Evolutionary conservation across 30 jellyfish, hydroid and myxozoan genomes (phyloP).

Genomic region (Pseudorhiza aurosa): DNA sequence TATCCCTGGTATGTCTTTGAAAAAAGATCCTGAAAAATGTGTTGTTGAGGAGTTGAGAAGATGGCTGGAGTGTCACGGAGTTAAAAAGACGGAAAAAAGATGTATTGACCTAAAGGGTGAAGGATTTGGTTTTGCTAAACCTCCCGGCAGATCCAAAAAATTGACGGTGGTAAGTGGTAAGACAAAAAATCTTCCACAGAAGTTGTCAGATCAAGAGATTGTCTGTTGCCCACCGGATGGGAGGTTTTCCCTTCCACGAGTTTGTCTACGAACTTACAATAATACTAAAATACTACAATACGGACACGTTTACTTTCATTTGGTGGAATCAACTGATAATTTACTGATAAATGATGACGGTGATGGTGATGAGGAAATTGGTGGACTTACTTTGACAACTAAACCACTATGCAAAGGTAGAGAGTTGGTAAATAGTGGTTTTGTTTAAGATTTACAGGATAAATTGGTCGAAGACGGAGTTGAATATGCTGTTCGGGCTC

Average conservation of each 20-base stretch:
- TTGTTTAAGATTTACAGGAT: slow-evolving; percentile 41
- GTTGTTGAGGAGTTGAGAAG: too few species aligned
- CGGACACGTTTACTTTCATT: slow-evolving; percentile 27
- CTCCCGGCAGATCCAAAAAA: slow-evolving; percentile 33
- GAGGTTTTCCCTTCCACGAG: slow-evolving; percentile 26
- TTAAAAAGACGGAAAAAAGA: slow-evolving; percentile 31
- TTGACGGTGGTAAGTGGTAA: slow-evolving; percentile 71
- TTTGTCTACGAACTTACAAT: slow-evolving; percentile 8
- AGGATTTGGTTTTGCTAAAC: slow-evolving; percentile 1
- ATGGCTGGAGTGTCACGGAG: too few species aligned
- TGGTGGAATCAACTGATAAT: slow-evolving; percentile 34
- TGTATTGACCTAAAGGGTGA: slow-evolving; percentile 15
- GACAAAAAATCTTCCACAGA: not conserved
- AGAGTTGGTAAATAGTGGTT: slow-evolving; percentile 44
- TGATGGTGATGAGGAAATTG: slow-evolving; percentile 9
- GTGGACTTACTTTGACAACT: slow-evolving; percentile 1
- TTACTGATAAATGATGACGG: not conserved
- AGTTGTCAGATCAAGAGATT: too few species aligned
- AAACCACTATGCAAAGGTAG: slow-evolving; percentile 53
- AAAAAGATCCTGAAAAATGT: too few species aligned
- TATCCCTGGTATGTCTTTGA: too few species aligned
- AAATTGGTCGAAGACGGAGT: not conserved
- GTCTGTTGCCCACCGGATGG: not conserved
- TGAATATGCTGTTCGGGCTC: slow-evolving; percentile 42
- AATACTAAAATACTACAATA: too few species aligned